phyloP scores from a whole-genome alignment of 1,140 invertebrate genomes.

The Neodiprion fabricii region DNA sequence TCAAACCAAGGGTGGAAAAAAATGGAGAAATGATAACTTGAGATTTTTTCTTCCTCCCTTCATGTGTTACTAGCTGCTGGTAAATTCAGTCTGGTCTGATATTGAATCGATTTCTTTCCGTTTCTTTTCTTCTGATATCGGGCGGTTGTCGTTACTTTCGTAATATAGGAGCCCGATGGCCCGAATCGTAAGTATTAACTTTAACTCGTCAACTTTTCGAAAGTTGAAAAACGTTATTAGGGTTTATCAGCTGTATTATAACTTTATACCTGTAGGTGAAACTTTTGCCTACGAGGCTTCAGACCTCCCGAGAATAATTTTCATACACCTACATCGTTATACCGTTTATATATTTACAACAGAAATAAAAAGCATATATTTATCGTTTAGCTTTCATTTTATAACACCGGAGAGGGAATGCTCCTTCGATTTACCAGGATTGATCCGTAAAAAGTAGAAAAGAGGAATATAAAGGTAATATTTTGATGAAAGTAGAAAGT shows the following conservation, averaged over 20 bases:
- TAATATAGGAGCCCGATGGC: background rate
- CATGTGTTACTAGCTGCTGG: background rate
- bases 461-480: too few species aligned
- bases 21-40: too few species aligned
- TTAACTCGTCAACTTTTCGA: background rate
- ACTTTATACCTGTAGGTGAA: too few species aligned
- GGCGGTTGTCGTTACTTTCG: background rate
- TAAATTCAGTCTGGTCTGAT: conserved; percentile 4
- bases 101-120: background rate
- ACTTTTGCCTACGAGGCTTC: too few species aligned
- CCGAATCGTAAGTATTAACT: background rate
- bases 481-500: background rate
- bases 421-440: too few species aligned
- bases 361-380: too few species aligned
- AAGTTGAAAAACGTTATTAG: background rate
- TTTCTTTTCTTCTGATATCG: background rate
- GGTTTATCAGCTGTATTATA: background rate
- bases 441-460: too few species aligned
- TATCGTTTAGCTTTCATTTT: too few species aligned
- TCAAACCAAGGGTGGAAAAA: background rate
- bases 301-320: too few species aligned
- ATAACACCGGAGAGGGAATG: too few species aligned
- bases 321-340: too few species aligned
- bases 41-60: background rate
- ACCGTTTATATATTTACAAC: too few species aligned